Percentiles rank a stretch among this genome's conserved stretches.
These are phyloP conservation scores for Chrysina gloriosa DNA, from an alignment of 2,888 invertebrate species.

Conservation along the genomic window DNA sequence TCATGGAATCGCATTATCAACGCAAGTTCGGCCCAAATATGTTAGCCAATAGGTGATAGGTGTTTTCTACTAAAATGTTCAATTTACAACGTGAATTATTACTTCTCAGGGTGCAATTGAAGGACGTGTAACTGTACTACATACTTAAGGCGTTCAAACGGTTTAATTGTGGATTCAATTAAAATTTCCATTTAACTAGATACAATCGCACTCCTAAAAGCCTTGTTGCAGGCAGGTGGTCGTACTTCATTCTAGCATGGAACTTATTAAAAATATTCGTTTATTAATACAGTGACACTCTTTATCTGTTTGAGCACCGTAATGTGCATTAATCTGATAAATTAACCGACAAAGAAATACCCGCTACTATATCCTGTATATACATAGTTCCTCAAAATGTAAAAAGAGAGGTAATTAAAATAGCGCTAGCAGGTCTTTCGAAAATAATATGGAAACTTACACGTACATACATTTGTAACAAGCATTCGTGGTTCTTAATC, in stretches of 20 bases:
- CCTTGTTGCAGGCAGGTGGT: slow-evolving; percentile 4
- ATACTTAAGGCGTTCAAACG: not conserved
- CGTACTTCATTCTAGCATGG: slow-evolving; percentile 15
- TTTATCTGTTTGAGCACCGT: not conserved
- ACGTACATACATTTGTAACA: too few relatives aligned
- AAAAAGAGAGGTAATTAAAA: too few relatives aligned
- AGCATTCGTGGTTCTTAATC: too few relatives aligned
- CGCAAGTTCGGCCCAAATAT: not conserved
- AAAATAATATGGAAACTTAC: too few relatives aligned
- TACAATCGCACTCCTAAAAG: slow-evolving; percentile 13
- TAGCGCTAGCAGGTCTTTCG: too few relatives aligned
- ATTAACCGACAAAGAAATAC: not conserved
- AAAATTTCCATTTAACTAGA: not conserved
- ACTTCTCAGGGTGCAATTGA: not conserved
- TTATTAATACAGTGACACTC: slow-evolving; percentile 8
- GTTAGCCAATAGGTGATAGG: too few relatives aligned
- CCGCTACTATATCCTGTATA: not conserved
- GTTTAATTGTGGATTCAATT: not conserved
- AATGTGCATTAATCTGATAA: slow-evolving; percentile 10
- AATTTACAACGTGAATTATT: too few relatives aligned
- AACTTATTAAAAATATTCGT: slow-evolving; percentile 29
- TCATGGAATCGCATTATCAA: not conserved
- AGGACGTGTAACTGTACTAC: not conserved
- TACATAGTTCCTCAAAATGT: not conserved
- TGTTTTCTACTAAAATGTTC: too few relatives aligned